These are phyloP conservation scores for Drosophila parabipectinata DNA, from an alignment of 1,140 invertebrate species.

Conservation along the genomic window DNA sequence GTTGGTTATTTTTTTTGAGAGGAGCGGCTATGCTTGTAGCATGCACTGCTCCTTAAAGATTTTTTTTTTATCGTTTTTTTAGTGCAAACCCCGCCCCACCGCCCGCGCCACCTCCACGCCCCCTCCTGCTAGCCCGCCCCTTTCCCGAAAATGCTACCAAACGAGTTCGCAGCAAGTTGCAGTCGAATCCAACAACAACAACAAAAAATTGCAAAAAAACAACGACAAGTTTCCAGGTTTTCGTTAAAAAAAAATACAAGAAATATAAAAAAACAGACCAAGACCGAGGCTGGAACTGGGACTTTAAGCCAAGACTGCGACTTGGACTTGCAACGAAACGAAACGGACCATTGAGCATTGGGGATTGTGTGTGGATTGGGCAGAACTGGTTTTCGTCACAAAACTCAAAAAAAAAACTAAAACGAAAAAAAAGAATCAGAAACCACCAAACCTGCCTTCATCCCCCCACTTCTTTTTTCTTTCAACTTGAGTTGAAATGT, in stretches of 20 bases:
- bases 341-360: conserved; percentile 39
- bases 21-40: conserved; percentile 20
- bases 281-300: conserved; percentile 39
- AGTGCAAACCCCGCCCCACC: conserved; percentile 64
- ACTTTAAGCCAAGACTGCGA: conserved; percentile 18
- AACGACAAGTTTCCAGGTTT: conserved; percentile 64
- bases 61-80: conserved; percentile 68
- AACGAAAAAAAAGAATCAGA: background rate
- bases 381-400: conserved; percentile 37
- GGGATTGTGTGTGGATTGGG: conserved; percentile 30
- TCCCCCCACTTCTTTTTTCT: background rate
- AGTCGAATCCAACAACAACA: conserved; percentile 10
- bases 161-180: conserved; percentile 76
- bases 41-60: conserved; percentile 63
- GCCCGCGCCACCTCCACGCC: conserved; percentile 23
- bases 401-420: background rate
- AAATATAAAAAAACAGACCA: conserved; percentile 17
- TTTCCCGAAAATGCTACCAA: conserved; percentile 70
- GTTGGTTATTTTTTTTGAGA: conserved; percentile 15
- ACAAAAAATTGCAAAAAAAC: conserved; percentile 8
- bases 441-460: conserved; percentile 26
- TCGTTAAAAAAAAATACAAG: conserved; percentile 35
- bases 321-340: conserved; percentile 22
- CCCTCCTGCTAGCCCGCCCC: conserved; percentile 11
- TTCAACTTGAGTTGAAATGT: conserved; percentile 47